A percentile compares a stretch with the other conserved stretches of the same genome.
Conservation (phyloP, 2,888 invertebrate genomes). For the Lasioglossum villosulum region DNA sequence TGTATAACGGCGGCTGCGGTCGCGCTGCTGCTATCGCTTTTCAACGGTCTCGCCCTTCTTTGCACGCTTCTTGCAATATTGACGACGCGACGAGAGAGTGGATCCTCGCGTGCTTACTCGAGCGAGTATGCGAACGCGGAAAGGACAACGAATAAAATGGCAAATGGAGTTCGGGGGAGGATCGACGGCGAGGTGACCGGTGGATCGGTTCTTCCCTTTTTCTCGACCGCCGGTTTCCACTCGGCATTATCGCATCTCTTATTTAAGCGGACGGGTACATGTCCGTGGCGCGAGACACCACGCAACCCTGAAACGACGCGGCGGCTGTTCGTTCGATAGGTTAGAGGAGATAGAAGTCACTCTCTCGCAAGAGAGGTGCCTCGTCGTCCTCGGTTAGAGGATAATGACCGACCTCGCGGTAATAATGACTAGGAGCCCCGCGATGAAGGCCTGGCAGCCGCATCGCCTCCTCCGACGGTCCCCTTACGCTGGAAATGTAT, state of each 20-base stretch:
- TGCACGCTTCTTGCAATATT: neutral
- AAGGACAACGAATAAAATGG: slow-evolving; percentile 74
- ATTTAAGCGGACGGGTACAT: slow-evolving; percentile 62
- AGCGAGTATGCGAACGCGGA: slow-evolving; percentile 20
- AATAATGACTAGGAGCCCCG: slow-evolving; percentile 18
- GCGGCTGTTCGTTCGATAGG: slow-evolving; percentile 50
- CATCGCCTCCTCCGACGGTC: neutral
- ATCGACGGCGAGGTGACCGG: slow-evolving; percentile 28
- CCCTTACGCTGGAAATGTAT: neutral
- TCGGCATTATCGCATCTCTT: slow-evolving; percentile 72
- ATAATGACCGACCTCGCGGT: slow-evolving; percentile 52
- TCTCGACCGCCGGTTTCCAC: slow-evolving; percentile 31
- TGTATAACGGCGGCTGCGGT: neutral
- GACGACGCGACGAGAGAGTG: neutral
- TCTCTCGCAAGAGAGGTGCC: slow-evolving; percentile 17
- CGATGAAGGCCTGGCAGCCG: slow-evolving; percentile 3
- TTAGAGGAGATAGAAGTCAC: slow-evolving; percentile 56
- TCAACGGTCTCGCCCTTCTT: neutral
- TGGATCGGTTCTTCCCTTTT: slow-evolving; percentile 33
- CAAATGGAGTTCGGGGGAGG: slow-evolving; percentile 61
- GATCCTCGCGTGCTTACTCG: neutral
- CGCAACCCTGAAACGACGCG: slow-evolving; percentile 22
- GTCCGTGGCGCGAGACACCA: slow-evolving; percentile 20
- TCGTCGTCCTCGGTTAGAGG: slow-evolving; percentile 35
- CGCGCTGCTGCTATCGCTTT: neutral